Evolutionary conservation across 35 echinoderm and acorn worm genomes (phyloP).

Genomic region (Lytechinus variegatus): DNA sequence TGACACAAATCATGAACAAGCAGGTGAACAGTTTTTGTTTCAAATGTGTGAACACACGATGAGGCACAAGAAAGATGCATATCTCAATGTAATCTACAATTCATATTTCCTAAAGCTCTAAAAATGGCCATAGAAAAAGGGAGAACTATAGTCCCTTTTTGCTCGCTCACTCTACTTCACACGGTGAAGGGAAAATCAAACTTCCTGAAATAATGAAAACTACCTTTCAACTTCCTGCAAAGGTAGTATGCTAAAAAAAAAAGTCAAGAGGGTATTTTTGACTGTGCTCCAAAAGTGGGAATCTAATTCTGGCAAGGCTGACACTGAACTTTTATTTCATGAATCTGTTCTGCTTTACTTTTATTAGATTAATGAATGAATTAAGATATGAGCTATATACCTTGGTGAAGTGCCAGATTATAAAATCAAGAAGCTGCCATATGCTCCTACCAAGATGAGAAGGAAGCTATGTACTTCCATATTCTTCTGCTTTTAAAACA

Average conservation of each 20-base stretch:
- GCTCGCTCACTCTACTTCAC: not conserved
- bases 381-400: not conserved
- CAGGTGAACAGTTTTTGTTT: no score
- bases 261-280: conserved; percentile 3
- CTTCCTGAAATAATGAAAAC: not conserved
- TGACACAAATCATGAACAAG: no score
- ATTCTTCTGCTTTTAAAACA: no score
- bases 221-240: not conserved
- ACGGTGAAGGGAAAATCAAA: not conserved
- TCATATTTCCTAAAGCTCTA: not conserved
- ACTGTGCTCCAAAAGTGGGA: not conserved
- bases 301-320: not conserved
- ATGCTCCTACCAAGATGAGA: not conserved
- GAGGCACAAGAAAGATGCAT: not conserved
- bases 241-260: not conserved
- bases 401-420: not conserved
- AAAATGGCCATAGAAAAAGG: not conserved
- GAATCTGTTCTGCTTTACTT: not conserved
- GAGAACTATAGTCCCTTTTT: not conserved
- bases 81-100: not conserved
- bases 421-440: no score
- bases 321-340: not conserved
- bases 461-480: no score
- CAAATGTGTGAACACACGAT: no score
- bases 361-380: not conserved